A percentile compares a stretch with the other conserved stretches of the same genome.
These are phyloP conservation scores for Melanchra persicariae DNA, from an alignment of 2,888 invertebrate species.

Conservation along the genomic window DNA sequence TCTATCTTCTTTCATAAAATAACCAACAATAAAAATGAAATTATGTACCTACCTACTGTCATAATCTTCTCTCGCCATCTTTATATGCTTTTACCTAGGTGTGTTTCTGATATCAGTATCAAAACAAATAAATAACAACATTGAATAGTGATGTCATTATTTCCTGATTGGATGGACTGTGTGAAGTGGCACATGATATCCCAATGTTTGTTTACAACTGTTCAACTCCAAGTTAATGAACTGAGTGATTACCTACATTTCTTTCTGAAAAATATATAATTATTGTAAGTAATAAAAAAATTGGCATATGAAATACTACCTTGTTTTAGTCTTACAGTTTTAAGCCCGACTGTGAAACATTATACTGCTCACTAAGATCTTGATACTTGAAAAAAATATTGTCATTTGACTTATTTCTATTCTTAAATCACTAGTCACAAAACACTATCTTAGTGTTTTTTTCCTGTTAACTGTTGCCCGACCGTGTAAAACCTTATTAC, in stretches of 20 bases:
- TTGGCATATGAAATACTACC: neutral
- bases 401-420: conserved; percentile 19
- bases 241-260: conserved; percentile 25
- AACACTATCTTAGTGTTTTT: conserved; percentile 2
- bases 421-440: conserved; percentile 13
- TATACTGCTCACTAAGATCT: conserved; percentile 27
- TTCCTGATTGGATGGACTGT: conserved; percentile 63
- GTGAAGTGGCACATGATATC: conserved; percentile 42
- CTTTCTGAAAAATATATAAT: conserved; percentile 1
- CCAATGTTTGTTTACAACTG: conserved; percentile 49
- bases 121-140: conserved; percentile 66
- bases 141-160: conserved; percentile 63
- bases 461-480: conserved; percentile 35
- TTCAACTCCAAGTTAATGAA: conserved; percentile 20
- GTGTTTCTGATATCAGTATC: conserved; percentile 42
- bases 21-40: neutral
- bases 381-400: conserved; percentile 33
- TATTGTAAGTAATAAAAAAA: neutral
- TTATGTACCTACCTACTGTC: neutral
- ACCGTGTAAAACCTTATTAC: conserved; percentile 17
- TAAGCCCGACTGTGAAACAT: neutral
- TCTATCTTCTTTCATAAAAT: neutral
- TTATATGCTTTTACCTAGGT: conserved; percentile 11
- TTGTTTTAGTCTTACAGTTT: too few relatives aligned
- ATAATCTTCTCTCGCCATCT: neutral